Conservation (phyloP, 1,140 invertebrate genomes). For the Whitmania pigra region DNA sequence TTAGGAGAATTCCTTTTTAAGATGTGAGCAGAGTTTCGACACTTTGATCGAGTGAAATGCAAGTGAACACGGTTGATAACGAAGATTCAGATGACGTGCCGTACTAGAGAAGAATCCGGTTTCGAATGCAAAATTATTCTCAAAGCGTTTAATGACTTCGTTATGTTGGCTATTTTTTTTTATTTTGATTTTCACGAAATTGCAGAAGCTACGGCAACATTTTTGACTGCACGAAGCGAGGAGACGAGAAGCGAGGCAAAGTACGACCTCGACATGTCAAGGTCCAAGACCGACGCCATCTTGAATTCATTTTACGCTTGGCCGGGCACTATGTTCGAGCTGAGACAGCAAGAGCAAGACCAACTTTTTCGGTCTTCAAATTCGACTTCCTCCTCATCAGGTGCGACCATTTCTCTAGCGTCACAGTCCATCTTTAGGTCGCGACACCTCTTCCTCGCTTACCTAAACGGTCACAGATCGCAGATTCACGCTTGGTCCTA, state of each 20-base stretch:
- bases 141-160: too few species aligned
- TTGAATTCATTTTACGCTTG: conserved; percentile 14
- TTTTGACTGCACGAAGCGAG: conserved; percentile 20
- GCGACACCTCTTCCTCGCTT: conserved; percentile 18
- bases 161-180: too few species aligned
- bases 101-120: too few species aligned
- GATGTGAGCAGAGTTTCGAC: too few species aligned
- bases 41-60: too few species aligned
- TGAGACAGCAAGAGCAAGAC: neutral
- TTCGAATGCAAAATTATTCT: too few species aligned
- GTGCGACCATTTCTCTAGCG: neutral
- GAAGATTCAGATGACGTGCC: too few species aligned
- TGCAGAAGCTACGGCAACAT: conserved; percentile 18
- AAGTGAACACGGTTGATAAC: too few species aligned
- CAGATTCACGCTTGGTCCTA: conserved; percentile 19
- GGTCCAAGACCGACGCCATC: conserved; percentile 14
- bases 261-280: conserved; percentile 14
- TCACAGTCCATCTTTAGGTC: conserved; percentile 20
- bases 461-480: conserved; percentile 17
- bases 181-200: neutral
- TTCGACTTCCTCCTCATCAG: neutral
- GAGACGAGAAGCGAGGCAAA: conserved; percentile 17
- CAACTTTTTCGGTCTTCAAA: neutral
- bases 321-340: conserved; percentile 18
- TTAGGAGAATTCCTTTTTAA: too few species aligned